Percentiles rank a stretch among this genome's conserved stretches.
phyloP scores from a whole-genome alignment of 92 coral and sea anemone species.

The Plumapathes pennacea region DNA sequence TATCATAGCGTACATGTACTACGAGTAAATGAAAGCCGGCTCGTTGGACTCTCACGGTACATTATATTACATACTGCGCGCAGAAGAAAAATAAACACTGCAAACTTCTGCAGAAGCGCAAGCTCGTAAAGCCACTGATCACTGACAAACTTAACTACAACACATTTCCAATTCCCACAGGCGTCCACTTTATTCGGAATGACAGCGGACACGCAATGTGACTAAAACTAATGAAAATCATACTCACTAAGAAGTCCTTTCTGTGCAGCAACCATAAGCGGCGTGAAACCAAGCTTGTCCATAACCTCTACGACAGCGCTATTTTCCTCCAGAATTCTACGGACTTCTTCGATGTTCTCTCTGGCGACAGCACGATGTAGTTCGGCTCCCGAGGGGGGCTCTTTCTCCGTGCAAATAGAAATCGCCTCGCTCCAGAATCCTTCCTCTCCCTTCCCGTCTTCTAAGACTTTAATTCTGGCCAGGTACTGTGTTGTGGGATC shows the following conservation, averaged over 20 bases:
- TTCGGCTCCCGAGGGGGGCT: constrained; percentile 98
- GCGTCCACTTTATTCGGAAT: too few species aligned
- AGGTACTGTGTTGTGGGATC: constrained; percentile 84
- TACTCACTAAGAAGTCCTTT: constrained; percentile 71
- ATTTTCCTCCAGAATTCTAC: constrained; percentile 70
- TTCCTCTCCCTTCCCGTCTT: constrained; percentile 45
- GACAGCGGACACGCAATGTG: too few species aligned
- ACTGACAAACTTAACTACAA: too few species aligned
- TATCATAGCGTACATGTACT: too few species aligned
- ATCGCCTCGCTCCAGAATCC: constrained; percentile 77
- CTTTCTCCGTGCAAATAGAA: constrained; percentile 74
- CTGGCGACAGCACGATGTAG: constrained; percentile 85
- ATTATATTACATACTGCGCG: too few species aligned
- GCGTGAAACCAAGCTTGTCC: constrained; percentile 89
- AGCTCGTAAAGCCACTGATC: too few species aligned
- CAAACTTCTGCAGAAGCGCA: too few species aligned
- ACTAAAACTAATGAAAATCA: too few species aligned
- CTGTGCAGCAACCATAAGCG: constrained; percentile 87
- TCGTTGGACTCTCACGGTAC: too few species aligned
- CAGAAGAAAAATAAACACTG: too few species aligned
- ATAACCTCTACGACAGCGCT: constrained; percentile 88
- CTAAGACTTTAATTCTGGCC: constrained; percentile 58
- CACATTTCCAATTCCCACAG: too few species aligned
- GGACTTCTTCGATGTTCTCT: constrained; percentile 77
- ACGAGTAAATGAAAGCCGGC: too few species aligned